Conservation (phyloP, 2,888 invertebrate species). For the Phymatocera aterrima region DNA sequence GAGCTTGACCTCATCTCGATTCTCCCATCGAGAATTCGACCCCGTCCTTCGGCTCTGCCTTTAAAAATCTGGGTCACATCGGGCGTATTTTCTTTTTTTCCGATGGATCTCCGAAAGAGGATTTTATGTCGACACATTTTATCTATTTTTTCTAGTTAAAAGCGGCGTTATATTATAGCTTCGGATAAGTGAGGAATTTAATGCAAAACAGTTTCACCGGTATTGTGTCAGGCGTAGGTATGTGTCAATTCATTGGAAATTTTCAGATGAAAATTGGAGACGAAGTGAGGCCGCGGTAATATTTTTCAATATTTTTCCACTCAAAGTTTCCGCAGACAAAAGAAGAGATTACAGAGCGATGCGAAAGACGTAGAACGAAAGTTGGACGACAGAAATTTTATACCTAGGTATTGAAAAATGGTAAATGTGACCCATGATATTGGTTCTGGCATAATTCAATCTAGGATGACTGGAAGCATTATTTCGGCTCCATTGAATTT, state of each 20-base stretch:
- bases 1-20: background rate
- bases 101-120: background rate
- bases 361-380: background rate
- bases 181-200: background rate
- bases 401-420: background rate
- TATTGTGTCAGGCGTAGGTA: background rate
- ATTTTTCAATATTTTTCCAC: background rate
- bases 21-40: background rate
- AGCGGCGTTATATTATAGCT: too few relatives aligned
- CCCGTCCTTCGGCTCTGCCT: background rate
- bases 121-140: background rate
- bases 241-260: background rate
- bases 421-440: background rate
- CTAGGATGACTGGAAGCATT: background rate
- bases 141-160: too few relatives aligned
- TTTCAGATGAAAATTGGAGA: background rate
- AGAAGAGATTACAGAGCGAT: background rate
- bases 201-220: background rate
- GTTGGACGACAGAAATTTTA: background rate
- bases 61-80: background rate
- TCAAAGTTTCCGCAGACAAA: background rate
- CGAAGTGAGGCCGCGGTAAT: background rate
- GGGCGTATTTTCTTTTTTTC: background rate
- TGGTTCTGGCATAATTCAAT: background rate
- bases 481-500: background rate